Percentiles rank a stretch among this genome's conserved stretches.
phyloP scores from a whole-genome alignment of 2,113 vertebrate species.

The Varanus salvator region DNA sequence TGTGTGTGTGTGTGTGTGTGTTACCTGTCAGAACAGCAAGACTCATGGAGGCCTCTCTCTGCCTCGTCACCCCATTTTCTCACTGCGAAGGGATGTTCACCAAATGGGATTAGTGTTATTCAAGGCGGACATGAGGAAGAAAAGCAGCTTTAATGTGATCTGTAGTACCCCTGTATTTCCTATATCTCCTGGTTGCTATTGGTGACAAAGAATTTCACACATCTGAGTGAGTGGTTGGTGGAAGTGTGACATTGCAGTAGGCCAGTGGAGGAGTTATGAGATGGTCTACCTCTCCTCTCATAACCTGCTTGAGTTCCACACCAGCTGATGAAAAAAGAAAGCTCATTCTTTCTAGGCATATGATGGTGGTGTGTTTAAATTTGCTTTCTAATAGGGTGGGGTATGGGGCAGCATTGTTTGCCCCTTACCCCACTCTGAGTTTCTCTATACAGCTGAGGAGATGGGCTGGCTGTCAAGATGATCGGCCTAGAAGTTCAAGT shows the following conservation, averaged over 20 bases:
- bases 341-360: no score
- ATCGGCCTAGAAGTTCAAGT: no score
- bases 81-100: background rate
- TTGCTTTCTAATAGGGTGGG: no score
- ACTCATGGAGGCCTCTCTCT: background rate
- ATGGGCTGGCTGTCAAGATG: no score
- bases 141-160: background rate
- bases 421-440: no score
- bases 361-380: no score
- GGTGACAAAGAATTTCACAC: background rate
- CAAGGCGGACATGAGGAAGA: background rate
- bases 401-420: no score
- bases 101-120: background rate
- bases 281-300: no score
- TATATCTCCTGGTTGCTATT: background rate
- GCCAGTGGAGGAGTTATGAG: no score
- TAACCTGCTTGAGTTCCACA: no score
- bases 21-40: background rate
- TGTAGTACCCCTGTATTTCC: background rate
- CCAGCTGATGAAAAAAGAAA: no score
- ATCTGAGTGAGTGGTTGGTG: background rate
- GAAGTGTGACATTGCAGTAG: background rate
- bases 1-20: rapidly evolving
- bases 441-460: no score
- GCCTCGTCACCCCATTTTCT: background rate